These are phyloP conservation scores for Xestia rhomboidea DNA, from an alignment of 2,888 invertebrate genomes.

Conservation along the genomic window DNA sequence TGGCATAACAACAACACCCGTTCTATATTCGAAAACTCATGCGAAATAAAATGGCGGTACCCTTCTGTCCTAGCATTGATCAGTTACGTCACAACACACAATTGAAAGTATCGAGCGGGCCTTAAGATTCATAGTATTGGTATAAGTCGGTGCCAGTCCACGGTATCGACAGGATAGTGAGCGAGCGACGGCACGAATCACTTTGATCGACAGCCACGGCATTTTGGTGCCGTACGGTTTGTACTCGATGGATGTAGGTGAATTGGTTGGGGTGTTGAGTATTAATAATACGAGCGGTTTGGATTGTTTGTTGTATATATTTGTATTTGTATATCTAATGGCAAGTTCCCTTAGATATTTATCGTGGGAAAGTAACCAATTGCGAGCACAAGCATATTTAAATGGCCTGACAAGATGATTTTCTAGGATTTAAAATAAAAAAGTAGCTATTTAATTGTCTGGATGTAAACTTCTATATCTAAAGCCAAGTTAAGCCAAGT, in stretches of 20 bases:
- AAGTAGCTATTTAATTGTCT: not conserved
- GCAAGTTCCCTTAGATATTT: not conserved
- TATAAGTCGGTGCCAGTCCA: constrained; percentile 76
- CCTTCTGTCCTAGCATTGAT: constrained; percentile 44
- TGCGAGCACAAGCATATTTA: not conserved
- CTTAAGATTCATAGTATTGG: constrained; percentile 69
- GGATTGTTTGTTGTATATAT: not conserved
- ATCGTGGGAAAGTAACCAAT: not conserved
- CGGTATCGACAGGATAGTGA: constrained; percentile 71
- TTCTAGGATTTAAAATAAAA: not conserved
- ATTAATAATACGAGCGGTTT: not conserved
- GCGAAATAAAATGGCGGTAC: constrained; percentile 22
- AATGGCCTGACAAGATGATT: not conserved
- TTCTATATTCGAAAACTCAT: not conserved
- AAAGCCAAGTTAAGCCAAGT: too few relatives aligned
- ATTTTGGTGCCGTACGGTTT: constrained; percentile 10
- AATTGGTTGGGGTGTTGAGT: constrained; percentile 1
- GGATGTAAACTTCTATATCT: not conserved
- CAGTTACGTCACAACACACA: constrained; percentile 59
- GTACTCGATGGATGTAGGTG: constrained; percentile 34
- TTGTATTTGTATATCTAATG: too few relatives aligned
- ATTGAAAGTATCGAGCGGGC: constrained; percentile 62
- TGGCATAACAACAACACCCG: not conserved
- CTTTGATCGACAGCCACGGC: constrained; percentile 69
- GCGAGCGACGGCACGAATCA: constrained; percentile 66